Percentiles rank a stretch among this genome's conserved stretches.
These are phyloP conservation scores for Synchiropus splendidus DNA, from an alignment of 2,113 vertebrate genomes.

Conservation along the genomic window DNA sequence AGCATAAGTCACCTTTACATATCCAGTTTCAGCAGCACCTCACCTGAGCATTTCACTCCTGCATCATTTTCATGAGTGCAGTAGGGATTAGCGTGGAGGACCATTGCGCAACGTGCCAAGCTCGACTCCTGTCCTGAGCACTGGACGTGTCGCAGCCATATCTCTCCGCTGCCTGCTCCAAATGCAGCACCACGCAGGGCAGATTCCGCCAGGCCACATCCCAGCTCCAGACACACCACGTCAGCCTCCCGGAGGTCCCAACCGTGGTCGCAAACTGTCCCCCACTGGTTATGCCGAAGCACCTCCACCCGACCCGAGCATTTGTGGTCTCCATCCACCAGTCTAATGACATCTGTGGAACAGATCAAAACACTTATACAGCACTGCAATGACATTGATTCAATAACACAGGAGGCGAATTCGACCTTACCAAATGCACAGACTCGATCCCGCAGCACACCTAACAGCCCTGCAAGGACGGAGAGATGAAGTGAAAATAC, in stretches of 20 bases:
- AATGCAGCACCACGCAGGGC: constrained; percentile 20
- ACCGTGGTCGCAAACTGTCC: constrained; percentile 55
- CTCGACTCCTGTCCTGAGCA: constrained; percentile 58
- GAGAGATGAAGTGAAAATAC: no score
- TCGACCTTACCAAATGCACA: constrained; percentile 48
- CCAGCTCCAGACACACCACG: constrained; percentile 65
- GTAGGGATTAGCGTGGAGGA: constrained; percentile 27
- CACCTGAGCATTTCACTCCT: constrained; percentile 65
- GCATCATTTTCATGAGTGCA: constrained; percentile 58
- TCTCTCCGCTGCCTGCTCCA: constrained; percentile 37
- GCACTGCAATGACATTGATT: neutral
- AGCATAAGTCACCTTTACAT: no score
- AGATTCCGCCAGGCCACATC: constrained; percentile 56
- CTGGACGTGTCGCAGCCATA: constrained; percentile 50
- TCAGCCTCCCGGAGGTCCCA: constrained; percentile 60
- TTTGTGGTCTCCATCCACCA: constrained; percentile 45
- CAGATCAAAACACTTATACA: constrained; percentile 8
- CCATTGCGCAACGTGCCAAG: constrained; percentile 44
- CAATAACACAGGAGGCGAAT: neutral
- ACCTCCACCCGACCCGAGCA: constrained; percentile 68
- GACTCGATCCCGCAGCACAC: constrained; percentile 42
- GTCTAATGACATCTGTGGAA: constrained; percentile 46
- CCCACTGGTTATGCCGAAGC: constrained; percentile 55
- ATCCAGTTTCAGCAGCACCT: constrained; percentile 1
- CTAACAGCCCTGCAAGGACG: constrained; percentile 29